A percentile compares a stretch with the other conserved stretches of the same genome.
Conservation (phyloP, 2,888 invertebrate genomes). For the Sarcophaga variegata region DNA sequence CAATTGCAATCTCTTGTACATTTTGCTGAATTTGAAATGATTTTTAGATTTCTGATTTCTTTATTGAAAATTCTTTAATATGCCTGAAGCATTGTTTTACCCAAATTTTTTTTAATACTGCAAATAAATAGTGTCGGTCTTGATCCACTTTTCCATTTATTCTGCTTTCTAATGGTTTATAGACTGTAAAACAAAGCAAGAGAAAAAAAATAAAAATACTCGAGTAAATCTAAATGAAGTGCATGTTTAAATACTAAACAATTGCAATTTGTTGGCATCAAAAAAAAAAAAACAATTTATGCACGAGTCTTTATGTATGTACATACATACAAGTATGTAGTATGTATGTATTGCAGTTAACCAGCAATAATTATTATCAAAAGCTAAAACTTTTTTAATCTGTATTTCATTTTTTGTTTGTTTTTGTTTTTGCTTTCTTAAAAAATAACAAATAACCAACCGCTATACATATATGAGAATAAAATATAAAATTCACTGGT, state of each 20-base stretch:
- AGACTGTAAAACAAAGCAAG: background rate
- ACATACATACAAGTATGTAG: background rate
- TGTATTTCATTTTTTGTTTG: background rate
- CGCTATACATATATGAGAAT: slow-evolving; percentile 1
- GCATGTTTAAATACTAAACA: slow-evolving; percentile 34
- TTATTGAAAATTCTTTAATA: no score
- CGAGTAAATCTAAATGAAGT: slow-evolving; percentile 26
- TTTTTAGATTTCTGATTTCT: no score
- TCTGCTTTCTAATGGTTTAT: slow-evolving; percentile 12
- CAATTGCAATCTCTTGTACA: no score
- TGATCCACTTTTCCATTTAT: background rate
- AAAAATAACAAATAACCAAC: slow-evolving; percentile 28
- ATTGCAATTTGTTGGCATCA: slow-evolving; percentile 27
- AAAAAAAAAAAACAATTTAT: slow-evolving; percentile 18
- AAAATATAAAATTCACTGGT: background rate
- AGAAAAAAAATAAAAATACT: background rate
- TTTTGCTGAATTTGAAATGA: no score
- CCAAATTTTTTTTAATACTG: background rate
- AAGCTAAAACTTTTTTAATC: slow-evolving; percentile 17
- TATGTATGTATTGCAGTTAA: slow-evolving; percentile 22
- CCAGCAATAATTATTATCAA: slow-evolving; percentile 50
- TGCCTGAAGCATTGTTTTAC: background rate
- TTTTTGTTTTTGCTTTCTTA: background rate
- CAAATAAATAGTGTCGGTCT: slow-evolving; percentile 1
- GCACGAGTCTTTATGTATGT: background rate